Base-by-base conservation (phyloP, 2,113 vertebrate genomes). In the Halcyon malimbica region DNA sequence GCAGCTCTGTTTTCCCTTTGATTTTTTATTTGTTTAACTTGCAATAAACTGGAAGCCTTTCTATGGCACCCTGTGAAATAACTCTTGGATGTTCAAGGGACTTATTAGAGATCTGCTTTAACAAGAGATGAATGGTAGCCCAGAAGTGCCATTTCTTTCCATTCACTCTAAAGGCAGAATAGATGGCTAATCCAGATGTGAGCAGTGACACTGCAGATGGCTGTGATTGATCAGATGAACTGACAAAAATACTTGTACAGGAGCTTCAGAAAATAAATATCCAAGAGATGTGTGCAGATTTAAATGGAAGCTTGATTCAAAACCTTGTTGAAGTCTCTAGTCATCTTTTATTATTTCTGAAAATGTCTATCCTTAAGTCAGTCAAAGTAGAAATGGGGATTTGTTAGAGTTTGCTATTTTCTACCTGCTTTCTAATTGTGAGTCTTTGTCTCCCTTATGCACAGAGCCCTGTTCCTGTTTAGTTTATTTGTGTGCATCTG, bases 391-490 rank as follows among this genome's bases (percentile, higher is more conserved):
- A 93, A 63, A 39, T n/a, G 9, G 23, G 46, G n/a, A 37, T 59
- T 60, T 88, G 15, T 31, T 70, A 59, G 17, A 42, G 35, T 56
- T 87, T 60, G 9, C 29, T 53, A 48, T 53, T 88, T 78, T 57
- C 37, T 41, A 44, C 37, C 18, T 71, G 39, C 46, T 84, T 78
- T 81, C 25, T 33, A 18, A 33, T 18, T 29, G 7, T 53, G n/a
- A 16, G 24, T 54, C 14, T 82, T 82, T 62, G 13, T 57, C 5
- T 85, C 42, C 21, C 16, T 56, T 42, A 4, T 5, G 21, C 5
- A 4, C 0, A 0, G 23, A 79, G 6, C 11, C 29, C 14, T n/a
- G 23, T 2, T 50, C 14, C 8, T 54, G 29, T 46, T 75, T 17
- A 54, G 17, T 7, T 87, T 26, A 3, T 33, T 25, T 25, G 29